Conservation (phyloP, 2,888 invertebrate species). For the Zaprionus bogoriensis region DNA sequence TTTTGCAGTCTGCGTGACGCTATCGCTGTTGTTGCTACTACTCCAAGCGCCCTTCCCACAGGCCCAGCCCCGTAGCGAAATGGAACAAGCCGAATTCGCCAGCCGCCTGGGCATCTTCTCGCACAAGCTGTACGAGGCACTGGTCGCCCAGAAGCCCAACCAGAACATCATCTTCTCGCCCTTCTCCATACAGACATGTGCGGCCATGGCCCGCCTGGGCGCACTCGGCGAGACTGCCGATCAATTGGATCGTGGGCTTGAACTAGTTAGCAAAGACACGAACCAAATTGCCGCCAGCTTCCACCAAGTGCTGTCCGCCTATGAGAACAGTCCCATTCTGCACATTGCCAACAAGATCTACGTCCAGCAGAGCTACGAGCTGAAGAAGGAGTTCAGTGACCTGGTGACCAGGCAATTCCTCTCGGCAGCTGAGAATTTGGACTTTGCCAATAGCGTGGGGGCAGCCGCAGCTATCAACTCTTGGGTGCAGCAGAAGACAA, state of each 20-base stretch:
- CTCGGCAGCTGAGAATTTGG: conserved; percentile 86
- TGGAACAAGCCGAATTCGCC: conserved; percentile 60
- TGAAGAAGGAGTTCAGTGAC: conserved; percentile 85
- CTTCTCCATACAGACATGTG: conserved; percentile 88
- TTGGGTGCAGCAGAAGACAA: conserved; percentile 92
- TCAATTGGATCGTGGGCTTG: conserved; percentile 85
- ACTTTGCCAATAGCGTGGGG: conserved; percentile 85
- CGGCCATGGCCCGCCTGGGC: conserved; percentile 89
- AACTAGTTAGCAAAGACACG: conserved; percentile 82
- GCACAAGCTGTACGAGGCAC: conserved; percentile 52
- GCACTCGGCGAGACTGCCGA: conserved; percentile 86
- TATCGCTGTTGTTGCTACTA: conserved; percentile 39
- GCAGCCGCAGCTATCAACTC: conserved; percentile 87
- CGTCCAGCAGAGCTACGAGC: conserved; percentile 84
- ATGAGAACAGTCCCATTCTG: conserved; percentile 72
- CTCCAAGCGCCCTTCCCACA: conserved; percentile 1
- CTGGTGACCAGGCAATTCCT: conserved; percentile 86
- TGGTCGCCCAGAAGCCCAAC: conserved; percentile 79
- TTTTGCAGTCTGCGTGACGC: conserved; percentile 45
- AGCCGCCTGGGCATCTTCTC: conserved; percentile 58
- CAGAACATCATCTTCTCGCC: conserved; percentile 90
- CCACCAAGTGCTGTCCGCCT: conserved; percentile 59
- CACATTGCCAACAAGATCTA: conserved; percentile 90
- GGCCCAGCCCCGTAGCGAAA: conserved; percentile 10
- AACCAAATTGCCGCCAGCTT: conserved; percentile 72